Percentiles rank a stretch among this genome's conserved stretches.
These are phyloP conservation scores for Poecilia picta DNA, from an alignment of 2,797 vertebrate species.

Conservation along the genomic window DNA sequence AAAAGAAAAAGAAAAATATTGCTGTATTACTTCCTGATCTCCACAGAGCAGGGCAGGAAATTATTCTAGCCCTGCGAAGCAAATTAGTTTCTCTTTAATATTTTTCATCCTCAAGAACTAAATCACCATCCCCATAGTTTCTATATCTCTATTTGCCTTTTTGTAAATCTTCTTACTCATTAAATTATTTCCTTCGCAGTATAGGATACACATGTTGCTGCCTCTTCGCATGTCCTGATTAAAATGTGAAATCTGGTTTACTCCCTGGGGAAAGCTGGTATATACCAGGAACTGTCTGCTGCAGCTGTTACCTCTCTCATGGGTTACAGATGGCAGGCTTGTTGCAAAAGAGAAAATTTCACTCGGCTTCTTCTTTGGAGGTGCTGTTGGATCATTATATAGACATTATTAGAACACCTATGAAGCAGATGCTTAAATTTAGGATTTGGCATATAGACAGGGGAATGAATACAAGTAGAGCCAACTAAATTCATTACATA, in stretches of 20 bases:
- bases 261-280: conserved; percentile 1
- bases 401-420: neutral
- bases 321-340: conserved; percentile 9
- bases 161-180: neutral
- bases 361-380: neutral
- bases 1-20: neutral
- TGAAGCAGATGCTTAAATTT: neutral
- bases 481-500: neutral
- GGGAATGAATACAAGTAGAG: neutral
- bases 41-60: neutral
- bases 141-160: neutral
- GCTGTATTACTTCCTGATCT: neutral
- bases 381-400: neutral
- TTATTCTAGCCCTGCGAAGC: neutral
- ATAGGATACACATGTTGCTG: neutral
- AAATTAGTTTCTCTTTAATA: neutral
- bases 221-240: conserved; percentile 1
- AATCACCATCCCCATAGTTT: neutral
- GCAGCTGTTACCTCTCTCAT: conserved; percentile 12
- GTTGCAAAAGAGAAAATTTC: conserved; percentile 1
- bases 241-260: conserved; percentile 6
- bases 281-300: conserved; percentile 8
- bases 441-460: neutral
- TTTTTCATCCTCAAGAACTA: neutral
- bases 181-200: neutral